These are phyloP conservation scores for Phoenoteleia sp. DNA, from an alignment of 2,888 invertebrate species.

Conservation along the genomic window DNA sequence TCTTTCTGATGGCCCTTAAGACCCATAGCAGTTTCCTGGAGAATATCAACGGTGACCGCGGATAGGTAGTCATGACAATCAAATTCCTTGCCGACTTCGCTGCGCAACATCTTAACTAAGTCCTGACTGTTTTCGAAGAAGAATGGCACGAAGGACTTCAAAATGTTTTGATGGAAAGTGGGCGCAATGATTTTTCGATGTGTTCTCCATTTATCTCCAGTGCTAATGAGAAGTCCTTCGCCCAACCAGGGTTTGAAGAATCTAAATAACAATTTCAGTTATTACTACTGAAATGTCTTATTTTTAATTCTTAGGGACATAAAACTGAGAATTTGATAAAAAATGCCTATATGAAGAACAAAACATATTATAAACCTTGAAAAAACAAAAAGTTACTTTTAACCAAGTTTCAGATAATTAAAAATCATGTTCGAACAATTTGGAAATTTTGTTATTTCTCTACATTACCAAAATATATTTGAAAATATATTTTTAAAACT, in stretches of 20 bases:
- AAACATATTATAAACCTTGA: no score
- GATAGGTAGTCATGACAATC: constrained; percentile 88
- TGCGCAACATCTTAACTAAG: constrained; percentile 84
- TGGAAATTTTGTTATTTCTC: no score
- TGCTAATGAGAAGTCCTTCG: constrained; percentile 84
- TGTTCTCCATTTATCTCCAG: constrained; percentile 87
- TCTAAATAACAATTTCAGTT: no score
- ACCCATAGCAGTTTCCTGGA: constrained; percentile 89
- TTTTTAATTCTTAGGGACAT: no score
- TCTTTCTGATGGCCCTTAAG: constrained; percentile 86
- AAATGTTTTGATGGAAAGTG: constrained; percentile 87
- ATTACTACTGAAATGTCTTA: no score
- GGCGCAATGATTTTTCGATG: constrained; percentile 88
- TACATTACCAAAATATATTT: not conserved
- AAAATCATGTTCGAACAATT: no score
- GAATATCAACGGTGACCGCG: constrained; percentile 87
- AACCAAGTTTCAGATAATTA: no score
- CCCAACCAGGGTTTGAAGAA: constrained; percentile 86
- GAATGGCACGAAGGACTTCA: constrained; percentile 87
- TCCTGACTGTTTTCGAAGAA: constrained; percentile 87
- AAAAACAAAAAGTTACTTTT: no score
- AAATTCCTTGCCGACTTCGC: constrained; percentile 86
- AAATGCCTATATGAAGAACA: no score
- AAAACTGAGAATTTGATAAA: no score
- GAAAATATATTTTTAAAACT: not conserved